Percentiles rank a stretch among this genome's conserved stretches.
These are phyloP conservation scores for Laothoe populi DNA, from an alignment of 2,888 invertebrate genomes.

Conservation along the genomic window DNA sequence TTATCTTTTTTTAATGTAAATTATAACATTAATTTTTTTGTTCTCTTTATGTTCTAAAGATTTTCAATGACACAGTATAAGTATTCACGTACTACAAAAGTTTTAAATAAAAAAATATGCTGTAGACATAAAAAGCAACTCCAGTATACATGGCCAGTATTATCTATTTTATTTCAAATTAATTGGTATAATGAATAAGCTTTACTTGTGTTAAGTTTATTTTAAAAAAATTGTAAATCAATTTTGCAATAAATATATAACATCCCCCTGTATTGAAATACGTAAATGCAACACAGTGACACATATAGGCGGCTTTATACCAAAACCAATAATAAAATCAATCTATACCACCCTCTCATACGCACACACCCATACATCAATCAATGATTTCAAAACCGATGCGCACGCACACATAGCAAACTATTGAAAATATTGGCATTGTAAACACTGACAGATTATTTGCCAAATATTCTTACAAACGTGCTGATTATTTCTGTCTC, in stretches of 20 bases:
- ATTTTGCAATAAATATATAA: constrained; percentile 7
- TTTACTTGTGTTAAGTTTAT: no score
- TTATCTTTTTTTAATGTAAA: no score
- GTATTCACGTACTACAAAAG: no score
- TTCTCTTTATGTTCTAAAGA: no score
- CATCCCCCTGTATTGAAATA: constrained; percentile 64
- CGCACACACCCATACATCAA: constrained; percentile 63
- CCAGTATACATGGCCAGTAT: no score
- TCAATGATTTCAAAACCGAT: constrained; percentile 64
- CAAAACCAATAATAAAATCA: constrained; percentile 84
- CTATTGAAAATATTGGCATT: constrained; percentile 81
- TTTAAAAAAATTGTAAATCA: no score
- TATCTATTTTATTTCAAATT: no score
- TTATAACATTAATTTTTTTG: no score
- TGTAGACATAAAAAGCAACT: no score
- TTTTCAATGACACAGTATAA: no score
- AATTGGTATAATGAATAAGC: no score
- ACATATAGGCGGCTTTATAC: constrained; percentile 83
- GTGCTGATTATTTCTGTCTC: constrained; percentile 57
- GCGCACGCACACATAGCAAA: constrained; percentile 57
- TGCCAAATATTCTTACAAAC: constrained; percentile 72
- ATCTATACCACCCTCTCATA: constrained; percentile 80
- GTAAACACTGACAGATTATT: constrained; percentile 81
- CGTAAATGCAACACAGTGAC: constrained; percentile 78
- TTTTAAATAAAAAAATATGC: no score